These are phyloP conservation scores for Stichodactyla mertensii DNA, from an alignment of 64 coral and sea anemone genomes.

Conservation along the genomic window DNA sequence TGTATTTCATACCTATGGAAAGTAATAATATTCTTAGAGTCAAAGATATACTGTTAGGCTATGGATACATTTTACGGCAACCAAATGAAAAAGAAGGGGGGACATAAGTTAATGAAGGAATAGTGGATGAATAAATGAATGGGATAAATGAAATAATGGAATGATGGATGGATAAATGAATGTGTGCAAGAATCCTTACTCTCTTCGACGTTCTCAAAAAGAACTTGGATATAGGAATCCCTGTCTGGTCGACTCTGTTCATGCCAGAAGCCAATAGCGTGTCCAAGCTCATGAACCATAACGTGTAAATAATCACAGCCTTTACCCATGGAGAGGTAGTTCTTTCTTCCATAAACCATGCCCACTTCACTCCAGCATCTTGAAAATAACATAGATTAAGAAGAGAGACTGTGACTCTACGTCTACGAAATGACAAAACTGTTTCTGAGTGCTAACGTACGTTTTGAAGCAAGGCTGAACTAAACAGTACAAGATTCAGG, in stretches of 20 bases:
- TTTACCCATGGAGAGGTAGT: constrained; percentile 64
- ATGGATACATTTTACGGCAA: background rate
- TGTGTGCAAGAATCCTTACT: constrained; percentile 2
- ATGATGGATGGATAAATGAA: background rate
- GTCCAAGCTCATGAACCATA: constrained; percentile 79
- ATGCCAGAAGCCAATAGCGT: constrained; percentile 90
- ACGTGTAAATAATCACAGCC: constrained; percentile 87
- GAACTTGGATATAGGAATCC: constrained; percentile 67
- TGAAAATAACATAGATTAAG: background rate
- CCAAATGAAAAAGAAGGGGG: no score
- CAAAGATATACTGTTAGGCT: background rate
- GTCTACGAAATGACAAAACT: no score
- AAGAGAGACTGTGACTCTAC: background rate
- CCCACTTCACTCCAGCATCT: constrained; percentile 92
- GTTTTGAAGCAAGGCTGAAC: no score
- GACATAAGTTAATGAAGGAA: no score
- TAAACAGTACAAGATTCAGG: no score
- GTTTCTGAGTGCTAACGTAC: no score
- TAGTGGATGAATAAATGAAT: no score
- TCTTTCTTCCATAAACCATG: constrained; percentile 55
- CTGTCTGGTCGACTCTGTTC: constrained; percentile 85
- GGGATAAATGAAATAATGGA: no score
- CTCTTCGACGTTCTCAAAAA: constrained; percentile 63
- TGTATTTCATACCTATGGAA: constrained; percentile 59
- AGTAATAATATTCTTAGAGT: background rate